Percentiles rank a stretch among this genome's conserved stretches.
These are phyloP conservation scores for Stegophylla sp. DNA, from an alignment of 2,888 invertebrate genomes.

Conservation along the genomic window DNA sequence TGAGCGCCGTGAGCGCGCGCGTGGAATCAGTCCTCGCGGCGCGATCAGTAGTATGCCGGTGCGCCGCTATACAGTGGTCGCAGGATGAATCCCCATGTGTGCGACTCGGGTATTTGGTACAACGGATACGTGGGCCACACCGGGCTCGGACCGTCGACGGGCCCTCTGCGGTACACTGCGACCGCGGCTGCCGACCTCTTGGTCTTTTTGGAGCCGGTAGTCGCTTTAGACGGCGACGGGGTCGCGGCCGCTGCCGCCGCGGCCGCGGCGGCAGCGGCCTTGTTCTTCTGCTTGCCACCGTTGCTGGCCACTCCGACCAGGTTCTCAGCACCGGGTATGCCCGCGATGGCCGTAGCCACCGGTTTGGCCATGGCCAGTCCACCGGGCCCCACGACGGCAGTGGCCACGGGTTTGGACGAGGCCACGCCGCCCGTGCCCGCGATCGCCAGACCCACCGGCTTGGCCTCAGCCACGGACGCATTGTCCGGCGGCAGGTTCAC, in stretches of 20 bases:
- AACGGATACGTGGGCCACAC: constrained; percentile 50
- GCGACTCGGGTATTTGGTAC: constrained; percentile 54
- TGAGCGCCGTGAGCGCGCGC: not conserved
- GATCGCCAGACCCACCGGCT: constrained; percentile 71
- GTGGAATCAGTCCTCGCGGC: not conserved
- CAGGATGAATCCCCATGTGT: constrained; percentile 51
- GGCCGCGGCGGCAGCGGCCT: constrained; percentile 64
- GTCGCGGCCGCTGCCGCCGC: constrained; percentile 67
- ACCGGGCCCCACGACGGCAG: constrained; percentile 74
- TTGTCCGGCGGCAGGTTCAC: constrained; percentile 70
- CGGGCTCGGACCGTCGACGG: not conserved
- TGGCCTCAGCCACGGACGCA: constrained; percentile 77
- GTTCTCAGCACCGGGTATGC: constrained; percentile 66
- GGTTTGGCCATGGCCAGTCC: constrained; percentile 77
- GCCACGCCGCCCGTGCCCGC: constrained; percentile 71
- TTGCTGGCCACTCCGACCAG: constrained; percentile 60
- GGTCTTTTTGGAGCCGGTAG: constrained; percentile 62
- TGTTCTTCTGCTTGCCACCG: constrained; percentile 65
- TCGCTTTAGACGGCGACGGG: constrained; percentile 60
- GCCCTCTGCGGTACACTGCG: not conserved
- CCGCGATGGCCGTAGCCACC: constrained; percentile 78
- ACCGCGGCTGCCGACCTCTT: constrained; percentile 11
- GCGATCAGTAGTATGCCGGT: not conserved
- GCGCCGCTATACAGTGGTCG: constrained; percentile 8
- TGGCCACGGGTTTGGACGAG: constrained; percentile 75